These are phyloP conservation scores for Apamea anceps DNA, from an alignment of 2,888 invertebrate species.

Conservation along the genomic window DNA sequence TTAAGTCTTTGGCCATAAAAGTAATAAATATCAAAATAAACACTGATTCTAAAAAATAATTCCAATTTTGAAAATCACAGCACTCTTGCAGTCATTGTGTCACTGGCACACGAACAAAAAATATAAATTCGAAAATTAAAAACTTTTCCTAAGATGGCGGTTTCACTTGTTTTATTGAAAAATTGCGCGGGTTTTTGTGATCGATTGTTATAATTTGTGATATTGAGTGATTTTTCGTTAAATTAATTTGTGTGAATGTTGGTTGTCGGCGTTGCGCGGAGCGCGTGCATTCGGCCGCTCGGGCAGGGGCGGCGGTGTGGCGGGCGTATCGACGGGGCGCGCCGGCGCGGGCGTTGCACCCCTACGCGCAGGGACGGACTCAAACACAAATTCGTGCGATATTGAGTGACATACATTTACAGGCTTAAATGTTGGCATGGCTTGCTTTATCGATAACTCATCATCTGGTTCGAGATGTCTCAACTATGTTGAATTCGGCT, in stretches of 20 bases:
- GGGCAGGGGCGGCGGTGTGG: conserved; percentile 78
- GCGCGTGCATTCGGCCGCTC: conserved; percentile 77
- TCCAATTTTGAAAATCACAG: conserved; percentile 72
- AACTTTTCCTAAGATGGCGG: conserved; percentile 25
- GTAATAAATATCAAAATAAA: conserved; percentile 45
- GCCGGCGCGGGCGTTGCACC: conserved; percentile 85
- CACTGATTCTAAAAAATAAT: conserved; percentile 61
- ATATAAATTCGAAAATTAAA: conserved; percentile 50
- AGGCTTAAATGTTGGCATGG: neutral
- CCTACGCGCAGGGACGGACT: conserved; percentile 77
- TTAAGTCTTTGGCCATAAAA: conserved; percentile 44
- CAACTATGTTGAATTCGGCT: neutral
- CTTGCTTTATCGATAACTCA: neutral
- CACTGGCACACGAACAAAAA: conserved; percentile 69
- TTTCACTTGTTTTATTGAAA: conserved; percentile 40
- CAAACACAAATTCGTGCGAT: conserved; percentile 8
- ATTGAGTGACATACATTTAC: conserved; percentile 36
- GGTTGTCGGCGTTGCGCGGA: conserved; percentile 64
- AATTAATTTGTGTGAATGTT: conserved; percentile 62
- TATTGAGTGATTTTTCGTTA: conserved; percentile 39
- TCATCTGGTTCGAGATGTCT: neutral
- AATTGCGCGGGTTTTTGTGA: conserved; percentile 56
- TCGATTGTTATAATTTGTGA: conserved; percentile 37
- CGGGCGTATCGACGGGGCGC: conserved; percentile 75
- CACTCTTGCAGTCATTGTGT: conserved; percentile 70